These are phyloP conservation scores for Conopomorpha cramerella DNA, from an alignment of 1,140 invertebrate genomes.

Conservation along the genomic window DNA sequence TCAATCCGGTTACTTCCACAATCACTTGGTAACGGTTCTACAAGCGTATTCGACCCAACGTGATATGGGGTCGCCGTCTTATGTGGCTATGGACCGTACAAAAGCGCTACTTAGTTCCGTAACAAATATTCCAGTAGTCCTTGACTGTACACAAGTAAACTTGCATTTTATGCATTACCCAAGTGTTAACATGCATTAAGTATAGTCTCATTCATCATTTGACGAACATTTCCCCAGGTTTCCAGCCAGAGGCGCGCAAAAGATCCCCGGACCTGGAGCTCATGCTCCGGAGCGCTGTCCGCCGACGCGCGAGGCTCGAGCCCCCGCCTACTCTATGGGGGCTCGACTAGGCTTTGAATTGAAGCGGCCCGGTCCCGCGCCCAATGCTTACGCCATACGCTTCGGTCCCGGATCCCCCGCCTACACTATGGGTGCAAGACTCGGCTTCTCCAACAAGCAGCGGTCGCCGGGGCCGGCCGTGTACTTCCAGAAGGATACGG, in stretches of 20 bases:
- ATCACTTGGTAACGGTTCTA: too few relatives aligned
- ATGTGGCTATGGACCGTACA: too few relatives aligned
- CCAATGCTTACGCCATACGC: conserved; percentile 63
- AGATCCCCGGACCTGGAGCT: conserved; percentile 62
- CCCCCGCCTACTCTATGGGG: conserved; percentile 63
- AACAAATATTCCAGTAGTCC: too few relatives aligned
- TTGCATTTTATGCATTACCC: too few relatives aligned
- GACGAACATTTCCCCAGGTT: conserved; percentile 17
- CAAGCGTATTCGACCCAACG: too few relatives aligned
- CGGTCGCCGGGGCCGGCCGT: conserved; percentile 64
- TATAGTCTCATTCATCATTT: too few relatives aligned
- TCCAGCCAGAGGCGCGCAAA: conserved; percentile 11
- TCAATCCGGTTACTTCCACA: too few relatives aligned
- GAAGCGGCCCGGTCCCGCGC: conserved; percentile 59
- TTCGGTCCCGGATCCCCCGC: conserved; percentile 22
- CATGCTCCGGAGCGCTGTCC: conserved; percentile 56
- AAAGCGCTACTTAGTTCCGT: too few relatives aligned
- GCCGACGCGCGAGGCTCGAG: conserved; percentile 42
- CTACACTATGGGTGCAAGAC: conserved; percentile 38
- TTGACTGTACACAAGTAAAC: too few relatives aligned
- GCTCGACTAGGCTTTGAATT: conserved; percentile 39
- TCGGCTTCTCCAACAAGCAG: conserved; percentile 20
- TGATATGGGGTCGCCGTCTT: too few relatives aligned
- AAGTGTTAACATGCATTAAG: too few relatives aligned
- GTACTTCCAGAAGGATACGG: conserved; percentile 47